A percentile compares a stretch with the other conserved stretches of the same genome.
phyloP scores from a whole-genome alignment of 2,797 vertebrate genomes.

The Heterohyrax brucei region DNA sequence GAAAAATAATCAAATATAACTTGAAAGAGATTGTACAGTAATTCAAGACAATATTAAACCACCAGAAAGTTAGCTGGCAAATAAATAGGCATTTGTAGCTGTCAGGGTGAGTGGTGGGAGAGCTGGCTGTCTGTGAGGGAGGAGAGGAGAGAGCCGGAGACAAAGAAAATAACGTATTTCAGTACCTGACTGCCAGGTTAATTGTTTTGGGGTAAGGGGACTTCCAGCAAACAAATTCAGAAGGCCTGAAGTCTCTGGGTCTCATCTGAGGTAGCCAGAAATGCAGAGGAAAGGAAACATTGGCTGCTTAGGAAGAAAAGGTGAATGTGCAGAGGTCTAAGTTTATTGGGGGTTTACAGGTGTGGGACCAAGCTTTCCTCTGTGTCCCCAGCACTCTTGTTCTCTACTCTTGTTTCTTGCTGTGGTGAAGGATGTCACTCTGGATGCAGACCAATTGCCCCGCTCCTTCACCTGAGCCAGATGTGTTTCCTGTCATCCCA shows the following conservation, averaged over 20 bases:
- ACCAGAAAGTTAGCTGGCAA: conserved; percentile 86
- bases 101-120: conserved; percentile 80
- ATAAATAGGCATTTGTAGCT: conserved; percentile 87
- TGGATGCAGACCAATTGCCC: background rate
- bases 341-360: too few relatives aligned
- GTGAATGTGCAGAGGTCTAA: too few relatives aligned
- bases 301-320: background rate
- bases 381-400: accelerated
- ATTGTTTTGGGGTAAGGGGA: too few relatives aligned
- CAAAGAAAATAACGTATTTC: background rate
- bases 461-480: background rate
- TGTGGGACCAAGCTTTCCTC: background rate
- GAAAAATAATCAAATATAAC: conserved; percentile 89
- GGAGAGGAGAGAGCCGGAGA: background rate
- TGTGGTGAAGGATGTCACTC: background rate
- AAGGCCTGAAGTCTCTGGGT: background rate
- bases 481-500: background rate
- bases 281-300: background rate
- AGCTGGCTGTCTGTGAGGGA: background rate
- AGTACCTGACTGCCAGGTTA: background rate
- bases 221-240: background rate
- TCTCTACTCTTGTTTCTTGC: background rate
- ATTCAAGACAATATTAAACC: conserved; percentile 87
- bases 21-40: conserved; percentile 86
- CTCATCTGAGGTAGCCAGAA: background rate